Evolutionary conservation across 2,888 invertebrate genomes (phyloP), one percentile per base, ranked within the genome.

Genomic region (Calameuta filiformis): DNA sequence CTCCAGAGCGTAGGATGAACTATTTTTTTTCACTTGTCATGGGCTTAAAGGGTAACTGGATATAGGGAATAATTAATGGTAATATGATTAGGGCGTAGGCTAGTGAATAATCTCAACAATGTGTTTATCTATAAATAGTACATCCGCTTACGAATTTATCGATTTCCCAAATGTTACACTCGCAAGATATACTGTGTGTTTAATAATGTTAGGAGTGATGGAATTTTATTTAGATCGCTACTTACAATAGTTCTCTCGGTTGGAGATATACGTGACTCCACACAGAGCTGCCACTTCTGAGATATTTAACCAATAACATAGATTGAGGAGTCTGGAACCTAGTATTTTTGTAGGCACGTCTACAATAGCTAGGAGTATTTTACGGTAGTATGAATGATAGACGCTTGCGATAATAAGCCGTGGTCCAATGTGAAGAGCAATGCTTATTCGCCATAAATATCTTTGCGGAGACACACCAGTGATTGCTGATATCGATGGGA

Each of bases 241-340:
- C 97, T 96, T 93, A 98, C 98, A 97, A 93, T 98, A 98, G 92
- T 98, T 98, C 93, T 98, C 98, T 90, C 96, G 94, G 92, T 98
- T 98, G 82, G 98, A 97, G 90, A 98, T 96, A 91, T 97, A 98
- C 30, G 98, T 97, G 69, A 98, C 98, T 77, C 97, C 97, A 83
- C 97, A 96, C n/a, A 98, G 93, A 76, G 97, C 95, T 81, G 95
- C 95, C 84, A 98, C 94, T 93, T 98, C 98, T 86, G 96, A 93
- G 83, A 96, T 94, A 92, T 97, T 97, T 85, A 97, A 93, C 95
- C 96, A 96, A 90, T 96, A 97, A 87, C 96, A 96, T 68, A 95
- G 92, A 83, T 94, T 94, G 79, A 96, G 93, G 91, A 96, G 92
- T 86, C 94, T 93, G 89, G 94, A 84, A 89, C 90, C 84, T 82